Base-by-base conservation (phyloP, 2,113 vertebrate genomes). In the Muntiacus muntjak region DNA sequence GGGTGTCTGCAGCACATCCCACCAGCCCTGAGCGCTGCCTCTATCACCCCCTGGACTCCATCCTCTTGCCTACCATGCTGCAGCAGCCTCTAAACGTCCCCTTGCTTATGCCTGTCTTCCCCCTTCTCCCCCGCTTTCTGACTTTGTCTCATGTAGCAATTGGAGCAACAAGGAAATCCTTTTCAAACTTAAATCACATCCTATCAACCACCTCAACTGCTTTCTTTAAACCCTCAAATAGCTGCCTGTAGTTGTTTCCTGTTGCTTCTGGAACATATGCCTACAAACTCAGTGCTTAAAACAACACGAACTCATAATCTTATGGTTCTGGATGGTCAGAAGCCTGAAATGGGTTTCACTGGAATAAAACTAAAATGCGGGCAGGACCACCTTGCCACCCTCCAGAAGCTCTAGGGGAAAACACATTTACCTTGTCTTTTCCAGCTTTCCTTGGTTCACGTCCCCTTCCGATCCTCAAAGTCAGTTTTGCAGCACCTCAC, bases 31-130 rank as follows among this genome's bases (percentile, higher is more conserved):
- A 40, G 47, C 13, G 3, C 15, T 14, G 17, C 47, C 23, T 14
- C 64, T 26, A 3, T 33, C 9, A 1, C 45, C 13, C 9, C n/a
- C 0, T 0, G 17, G 12, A 76, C 55, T 11, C 15, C 21, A 19
- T 33, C 40, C 47, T 78, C 45, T 23, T 11, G 82, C 40, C 30
- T 7, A 12, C 2, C 43, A 12, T 1, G 17, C 0, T 28, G n/a
- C 45, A 87, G 21, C 43, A 84, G 83, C 7, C 3, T 3, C 33
- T 79, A 7, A 19, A 10, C 5, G 5, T 23, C 45, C 43, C 1
- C 28, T 33, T 47, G 8, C 9, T 36, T 62, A 78, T n/a, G 54
- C 16, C 23, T 40, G 30, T 64, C 43, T 43, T 43, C 57, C 40
- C 26, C 40, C 40, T 62, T 52, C 9, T 15, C 30, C 14, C 15